phyloP scores from a whole-genome alignment of 2,888 invertebrate genomes.

The Patella depressa region DNA sequence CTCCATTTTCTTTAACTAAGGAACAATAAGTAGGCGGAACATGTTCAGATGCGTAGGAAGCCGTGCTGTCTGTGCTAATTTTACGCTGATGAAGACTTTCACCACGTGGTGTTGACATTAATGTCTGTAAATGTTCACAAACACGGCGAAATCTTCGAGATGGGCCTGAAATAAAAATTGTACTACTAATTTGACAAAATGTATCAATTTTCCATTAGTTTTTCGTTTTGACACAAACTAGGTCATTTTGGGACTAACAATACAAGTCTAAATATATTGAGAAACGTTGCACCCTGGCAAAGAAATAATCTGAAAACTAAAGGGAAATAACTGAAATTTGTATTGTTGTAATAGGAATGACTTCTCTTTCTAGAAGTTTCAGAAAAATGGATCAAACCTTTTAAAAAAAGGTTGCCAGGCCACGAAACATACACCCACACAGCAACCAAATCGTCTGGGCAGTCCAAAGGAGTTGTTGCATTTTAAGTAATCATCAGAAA shows the following conservation, averaged over 20 bases:
- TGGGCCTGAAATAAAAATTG: constrained; percentile 79
- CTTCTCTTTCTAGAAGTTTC: too few relatives aligned
- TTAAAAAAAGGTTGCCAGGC: neutral
- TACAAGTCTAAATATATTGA: too few relatives aligned
- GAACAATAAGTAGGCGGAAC: constrained; percentile 62
- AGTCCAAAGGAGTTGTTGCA: too few relatives aligned
- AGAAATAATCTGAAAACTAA: too few relatives aligned
- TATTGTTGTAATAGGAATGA: neutral
- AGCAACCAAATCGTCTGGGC: too few relatives aligned
- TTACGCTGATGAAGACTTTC: constrained; percentile 62
- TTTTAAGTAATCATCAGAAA: too few relatives aligned
- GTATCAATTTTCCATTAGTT: neutral
- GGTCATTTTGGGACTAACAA: too few relatives aligned
- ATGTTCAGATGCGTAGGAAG: constrained; percentile 62
- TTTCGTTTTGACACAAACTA: neutral
- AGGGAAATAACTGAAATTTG: neutral
- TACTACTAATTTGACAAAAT: neutral
- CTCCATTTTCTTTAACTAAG: constrained; percentile 57
- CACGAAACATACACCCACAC: too few relatives aligned
- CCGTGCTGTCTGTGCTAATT: constrained; percentile 69
- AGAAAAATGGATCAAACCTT: too few relatives aligned
- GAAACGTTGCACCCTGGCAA: too few relatives aligned
- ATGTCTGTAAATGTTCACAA: constrained; percentile 91
- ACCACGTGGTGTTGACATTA: constrained; percentile 66
- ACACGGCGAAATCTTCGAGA: constrained; percentile 94